Percentiles rank a stretch among this genome's conserved stretches.
Evolutionary conservation across 1,140 invertebrate genomes (phyloP).

Genomic region (Drosophila albomicans): DNA sequence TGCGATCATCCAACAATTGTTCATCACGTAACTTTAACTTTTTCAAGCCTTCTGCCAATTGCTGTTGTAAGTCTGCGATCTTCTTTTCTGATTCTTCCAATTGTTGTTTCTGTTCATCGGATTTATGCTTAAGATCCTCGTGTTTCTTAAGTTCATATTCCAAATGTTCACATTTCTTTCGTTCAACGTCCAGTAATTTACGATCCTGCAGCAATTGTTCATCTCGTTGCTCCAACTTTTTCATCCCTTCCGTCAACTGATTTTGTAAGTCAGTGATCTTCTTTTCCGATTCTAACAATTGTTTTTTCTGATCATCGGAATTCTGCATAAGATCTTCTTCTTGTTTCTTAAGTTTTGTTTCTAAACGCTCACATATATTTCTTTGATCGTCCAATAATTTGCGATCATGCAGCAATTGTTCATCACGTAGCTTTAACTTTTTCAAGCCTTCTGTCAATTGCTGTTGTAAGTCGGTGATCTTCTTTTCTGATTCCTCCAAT

Average conservation of each 20-base stretch:
- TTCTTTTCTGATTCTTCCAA: background rate
- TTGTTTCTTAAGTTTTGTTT: too few relatives aligned
- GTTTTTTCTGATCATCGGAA: background rate
- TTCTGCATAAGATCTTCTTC: too few relatives aligned
- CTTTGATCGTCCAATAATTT: background rate
- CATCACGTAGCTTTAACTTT: background rate
- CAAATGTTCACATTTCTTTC: background rate
- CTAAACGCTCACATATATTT: background rate
- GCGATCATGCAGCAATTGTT: background rate
- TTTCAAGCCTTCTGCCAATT: too few relatives aligned
- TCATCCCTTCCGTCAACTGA: slow-evolving; percentile 13
- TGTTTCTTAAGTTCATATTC: background rate
- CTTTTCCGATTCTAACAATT: background rate
- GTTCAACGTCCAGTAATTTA: background rate
- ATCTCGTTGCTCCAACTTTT: background rate
- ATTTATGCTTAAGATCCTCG: too few relatives aligned
- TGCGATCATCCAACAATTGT: too few relatives aligned
- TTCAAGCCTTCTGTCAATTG: background rate
- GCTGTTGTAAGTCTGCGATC: too few relatives aligned
- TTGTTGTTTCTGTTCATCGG: background rate
- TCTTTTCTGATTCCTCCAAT: too few relatives aligned
- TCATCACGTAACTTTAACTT: too few relatives aligned
- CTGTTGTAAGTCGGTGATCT: too few relatives aligned
- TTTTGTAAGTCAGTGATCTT: slow-evolving; percentile 6
- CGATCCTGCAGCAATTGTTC: background rate